phyloP scores from a whole-genome alignment of 1,140 invertebrate genomes.

The Reticulitermes speratus region DNA sequence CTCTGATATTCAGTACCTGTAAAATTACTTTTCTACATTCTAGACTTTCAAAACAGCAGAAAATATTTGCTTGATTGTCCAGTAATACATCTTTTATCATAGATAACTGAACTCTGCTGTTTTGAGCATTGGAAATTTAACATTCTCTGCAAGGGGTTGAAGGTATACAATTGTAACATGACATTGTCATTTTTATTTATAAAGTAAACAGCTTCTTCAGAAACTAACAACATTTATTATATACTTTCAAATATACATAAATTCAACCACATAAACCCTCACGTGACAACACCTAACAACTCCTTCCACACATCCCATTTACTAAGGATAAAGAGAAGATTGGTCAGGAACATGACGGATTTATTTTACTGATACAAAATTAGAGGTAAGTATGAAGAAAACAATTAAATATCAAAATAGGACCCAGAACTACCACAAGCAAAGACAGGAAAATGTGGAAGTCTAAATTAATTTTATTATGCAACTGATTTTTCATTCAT shows the following conservation, averaged over 20 bases:
- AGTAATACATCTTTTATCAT: too few relatives aligned
- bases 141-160: neutral
- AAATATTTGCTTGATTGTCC: neutral
- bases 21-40: neutral
- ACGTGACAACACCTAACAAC: neutral
- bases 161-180: neutral
- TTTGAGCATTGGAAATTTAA: neutral
- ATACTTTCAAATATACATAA: too few relatives aligned
- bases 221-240: neutral
- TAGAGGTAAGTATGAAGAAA: too few relatives aligned
- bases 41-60: neutral
- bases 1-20: neutral
- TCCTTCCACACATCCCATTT: neutral
- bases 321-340: neutral
- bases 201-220: constrained; percentile 8
- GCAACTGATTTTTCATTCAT: neutral
- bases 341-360: too few relatives aligned
- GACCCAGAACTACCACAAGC: too few relatives aligned
- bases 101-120: neutral
- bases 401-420: too few relatives aligned
- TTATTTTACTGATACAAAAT: too few relatives aligned
- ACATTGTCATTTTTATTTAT: constrained; percentile 13
- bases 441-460: neutral
- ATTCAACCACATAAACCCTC: too few relatives aligned
- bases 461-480: neutral